phyloP scores from a whole-genome alignment of 2,113 vertebrate species.

The Phalacrocorax pelagicus region DNA sequence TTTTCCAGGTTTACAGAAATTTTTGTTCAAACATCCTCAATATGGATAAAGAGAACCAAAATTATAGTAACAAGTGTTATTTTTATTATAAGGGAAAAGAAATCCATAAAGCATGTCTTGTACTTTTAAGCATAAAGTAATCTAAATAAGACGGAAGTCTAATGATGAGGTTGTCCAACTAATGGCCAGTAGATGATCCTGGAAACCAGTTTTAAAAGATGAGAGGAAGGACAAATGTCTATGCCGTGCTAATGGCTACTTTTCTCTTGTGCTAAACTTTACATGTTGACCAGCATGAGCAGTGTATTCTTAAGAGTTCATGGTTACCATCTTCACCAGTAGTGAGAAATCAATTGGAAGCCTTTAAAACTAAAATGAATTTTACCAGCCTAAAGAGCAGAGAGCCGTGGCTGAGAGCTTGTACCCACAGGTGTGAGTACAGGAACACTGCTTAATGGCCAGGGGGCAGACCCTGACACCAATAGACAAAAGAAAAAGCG shows the following conservation, averaged over 20 bases:
- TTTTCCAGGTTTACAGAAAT: neutral
- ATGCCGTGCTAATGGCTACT: neutral
- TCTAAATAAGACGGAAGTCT: neutral
- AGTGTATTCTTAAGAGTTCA: neutral
- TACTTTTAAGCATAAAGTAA: neutral
- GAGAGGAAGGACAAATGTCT: neutral
- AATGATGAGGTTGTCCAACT: neutral
- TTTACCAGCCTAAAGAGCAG: neutral
- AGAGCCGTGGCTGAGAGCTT: neutral
- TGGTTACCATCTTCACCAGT: neutral
- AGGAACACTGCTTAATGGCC: neutral
- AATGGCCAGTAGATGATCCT: neutral
- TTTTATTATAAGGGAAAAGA: neutral
- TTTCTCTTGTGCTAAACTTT: neutral
- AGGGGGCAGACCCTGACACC: neutral
- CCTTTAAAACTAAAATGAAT: neutral
- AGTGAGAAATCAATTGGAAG: neutral
- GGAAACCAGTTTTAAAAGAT: neutral
- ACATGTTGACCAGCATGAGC: neutral
- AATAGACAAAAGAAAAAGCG: neutral
- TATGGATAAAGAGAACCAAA: neutral
- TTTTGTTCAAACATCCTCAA: neutral
- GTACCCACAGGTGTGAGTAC: too few species aligned
- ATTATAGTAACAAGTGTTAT: neutral
- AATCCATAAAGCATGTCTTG: neutral